Base-by-base conservation (phyloP, 2,888 invertebrate species). In the Fabriciana adippe region DNA sequence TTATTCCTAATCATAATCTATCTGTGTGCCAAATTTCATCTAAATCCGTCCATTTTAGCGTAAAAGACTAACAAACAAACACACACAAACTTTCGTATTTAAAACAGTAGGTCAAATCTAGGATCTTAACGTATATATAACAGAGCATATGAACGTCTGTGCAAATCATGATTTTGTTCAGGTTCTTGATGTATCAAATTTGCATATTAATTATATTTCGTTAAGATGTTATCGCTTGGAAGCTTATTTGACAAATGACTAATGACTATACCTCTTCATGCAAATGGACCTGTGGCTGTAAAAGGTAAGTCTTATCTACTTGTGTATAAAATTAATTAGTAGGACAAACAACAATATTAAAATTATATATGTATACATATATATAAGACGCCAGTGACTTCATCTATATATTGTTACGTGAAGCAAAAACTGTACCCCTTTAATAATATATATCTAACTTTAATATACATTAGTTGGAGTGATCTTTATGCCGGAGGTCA, bases 151-250 rank as follows among this genome's bases (percentile, higher is more conserved):
- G 2, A 35, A 35, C 11, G 1, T 59, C 14, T 11, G 5, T 13
- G n/a, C 21, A 47, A 57, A 57, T 26, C 45, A 47, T 15, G 26
- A 26, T 48, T 59, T n/a, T 47, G n/a, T 59, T 59, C 47, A 59
- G 57, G 47, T 59, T 59, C 35, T 35, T 50, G 14, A 35, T 51
- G 50, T 31, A 41, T 53, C 31, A 14, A 61, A 61, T 61, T 51
- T 18, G 41, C 51, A 61, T 61, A 61, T 61, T 61, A 61, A 61
- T 61, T 41, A 61, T 61, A 35, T 53, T 61, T 61, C 51, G 61
- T 53, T 61, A 15, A 51, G 51, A 61, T 61, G 16, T 61, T 61
- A 61, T 61, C 61, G 31, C 14, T 51, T 61, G 51, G 18, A 48
- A 51, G 35, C 51, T 15, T 50, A 41, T 61, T 51, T 61, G 61